phyloP scores from a whole-genome alignment of 2,888 invertebrate genomes.

The Apamea crenata region DNA sequence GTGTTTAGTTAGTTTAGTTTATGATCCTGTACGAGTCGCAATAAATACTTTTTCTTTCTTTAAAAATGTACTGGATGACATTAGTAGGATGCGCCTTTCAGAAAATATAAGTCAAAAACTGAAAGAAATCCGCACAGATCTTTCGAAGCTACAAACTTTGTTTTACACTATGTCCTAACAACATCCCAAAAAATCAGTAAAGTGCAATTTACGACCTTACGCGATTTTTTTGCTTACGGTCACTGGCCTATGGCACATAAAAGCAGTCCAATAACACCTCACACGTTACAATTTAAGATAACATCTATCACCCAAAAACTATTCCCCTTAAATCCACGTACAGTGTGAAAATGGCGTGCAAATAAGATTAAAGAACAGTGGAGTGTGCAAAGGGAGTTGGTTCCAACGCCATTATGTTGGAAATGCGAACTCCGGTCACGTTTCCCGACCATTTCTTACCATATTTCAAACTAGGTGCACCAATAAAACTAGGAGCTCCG shows the following conservation, averaged over 20 bases:
- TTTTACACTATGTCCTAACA: neutral
- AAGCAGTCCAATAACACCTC: neutral
- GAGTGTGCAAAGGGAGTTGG: constrained; percentile 56
- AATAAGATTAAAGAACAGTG: constrained; percentile 66
- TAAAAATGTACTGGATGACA: neutral
- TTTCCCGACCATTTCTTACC: constrained; percentile 76
- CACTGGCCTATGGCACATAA: neutral
- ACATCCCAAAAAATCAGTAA: neutral
- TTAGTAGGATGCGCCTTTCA: neutral
- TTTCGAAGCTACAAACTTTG: neutral
- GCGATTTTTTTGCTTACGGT: neutral
- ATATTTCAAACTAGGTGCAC: constrained; percentile 81
- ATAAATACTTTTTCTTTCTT: too few species aligned
- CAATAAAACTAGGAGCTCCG: constrained; percentile 75
- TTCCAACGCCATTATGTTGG: constrained; percentile 65
- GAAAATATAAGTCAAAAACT: neutral
- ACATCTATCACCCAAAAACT: constrained; percentile 4
- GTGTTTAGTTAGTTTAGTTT: too few species aligned
- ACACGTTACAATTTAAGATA: constrained; percentile 1
- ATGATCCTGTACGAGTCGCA: too few species aligned
- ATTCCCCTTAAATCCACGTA: constrained; percentile 48
- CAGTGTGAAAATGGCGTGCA: constrained; percentile 57
- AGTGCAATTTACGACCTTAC: neutral
- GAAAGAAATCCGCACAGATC: neutral
- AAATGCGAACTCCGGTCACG: constrained; percentile 78